These are phyloP conservation scores for Apostichopus japonicus DNA, from an alignment of 35 echinoderm and acorn worm genomes.

Conservation along the genomic window DNA sequence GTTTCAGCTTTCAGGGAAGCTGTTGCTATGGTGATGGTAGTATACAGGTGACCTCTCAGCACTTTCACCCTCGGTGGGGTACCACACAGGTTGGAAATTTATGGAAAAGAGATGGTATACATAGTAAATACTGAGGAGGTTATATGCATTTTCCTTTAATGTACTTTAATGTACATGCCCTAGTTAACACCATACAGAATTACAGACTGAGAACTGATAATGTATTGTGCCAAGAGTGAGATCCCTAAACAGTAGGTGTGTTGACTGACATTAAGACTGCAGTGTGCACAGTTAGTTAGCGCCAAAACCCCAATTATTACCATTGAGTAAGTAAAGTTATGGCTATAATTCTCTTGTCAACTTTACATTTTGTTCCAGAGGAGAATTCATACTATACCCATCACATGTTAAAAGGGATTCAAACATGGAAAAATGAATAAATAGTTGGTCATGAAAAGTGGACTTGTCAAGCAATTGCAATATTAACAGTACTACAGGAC, in stretches of 20 bases:
- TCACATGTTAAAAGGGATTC: no score
- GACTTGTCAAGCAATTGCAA: no score
- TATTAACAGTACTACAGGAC: no score
- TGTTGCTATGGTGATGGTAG: conserved; percentile 1
- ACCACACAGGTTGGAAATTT: conserved; percentile 22
- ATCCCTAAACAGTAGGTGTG: not conserved
- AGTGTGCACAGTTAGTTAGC: no score
- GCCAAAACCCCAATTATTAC: no score
- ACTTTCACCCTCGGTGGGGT: conserved; percentile 3
- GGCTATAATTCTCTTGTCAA: no score
- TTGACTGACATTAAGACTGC: not conserved
- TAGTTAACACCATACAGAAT: not conserved
- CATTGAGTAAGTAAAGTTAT: no score
- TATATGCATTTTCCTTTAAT: not conserved
- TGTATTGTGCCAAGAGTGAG: not conserved
- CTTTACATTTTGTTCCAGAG: no score
- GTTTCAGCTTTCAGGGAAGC: conserved; percentile 3
- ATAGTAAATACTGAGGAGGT: not conserved
- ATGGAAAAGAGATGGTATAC: not conserved
- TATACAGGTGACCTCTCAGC: conserved; percentile 23
- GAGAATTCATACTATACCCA: no score
- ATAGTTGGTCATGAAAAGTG: no score
- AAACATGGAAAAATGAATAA: no score
- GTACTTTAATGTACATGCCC: not conserved
- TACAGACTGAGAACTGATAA: not conserved